phyloP scores from a whole-genome alignment of 2,888 invertebrate species.

The Acholoe squamosa region DNA sequence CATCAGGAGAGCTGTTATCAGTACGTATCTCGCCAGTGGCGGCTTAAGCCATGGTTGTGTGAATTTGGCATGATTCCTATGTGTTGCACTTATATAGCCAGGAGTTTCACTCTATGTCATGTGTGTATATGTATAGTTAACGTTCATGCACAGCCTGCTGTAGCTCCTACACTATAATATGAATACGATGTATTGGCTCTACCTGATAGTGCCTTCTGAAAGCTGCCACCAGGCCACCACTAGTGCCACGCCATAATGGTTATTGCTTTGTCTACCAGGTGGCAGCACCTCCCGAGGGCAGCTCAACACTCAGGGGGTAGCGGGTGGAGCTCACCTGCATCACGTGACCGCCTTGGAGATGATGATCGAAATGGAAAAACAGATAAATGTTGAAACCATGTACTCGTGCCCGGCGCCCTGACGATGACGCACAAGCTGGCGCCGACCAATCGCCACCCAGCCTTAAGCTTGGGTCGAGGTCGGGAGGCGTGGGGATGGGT shows the following conservation, averaged over 20 bases:
- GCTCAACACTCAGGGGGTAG: not conserved
- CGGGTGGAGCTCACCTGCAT: not conserved
- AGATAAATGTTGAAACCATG: slow-evolving; percentile 56
- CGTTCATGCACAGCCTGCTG: no score
- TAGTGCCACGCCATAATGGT: not conserved
- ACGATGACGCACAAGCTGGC: slow-evolving; percentile 31
- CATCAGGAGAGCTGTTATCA: no score
- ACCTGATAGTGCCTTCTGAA: no score
- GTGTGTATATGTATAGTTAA: no score
- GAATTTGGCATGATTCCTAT: no score
- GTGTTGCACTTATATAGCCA: no score
- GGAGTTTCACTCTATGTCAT: no score
- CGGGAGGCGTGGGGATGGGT: not conserved
- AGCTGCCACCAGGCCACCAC: not conserved
- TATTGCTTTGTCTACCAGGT: slow-evolving; percentile 13
- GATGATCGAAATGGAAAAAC: slow-evolving; percentile 57
- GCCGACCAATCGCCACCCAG: slow-evolving; percentile 17
- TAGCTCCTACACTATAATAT: no score
- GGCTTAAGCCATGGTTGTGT: no score
- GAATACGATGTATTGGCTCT: no score
- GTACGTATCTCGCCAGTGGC: no score
- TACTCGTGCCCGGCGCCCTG: slow-evolving; percentile 9
- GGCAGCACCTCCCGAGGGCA: slow-evolving; percentile 25
- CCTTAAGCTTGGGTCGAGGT: not conserved
- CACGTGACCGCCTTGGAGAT: slow-evolving; percentile 42